A percentile compares a stretch with the other conserved stretches of the same genome.
Evolutionary conservation across 2,797 vertebrate genomes (phyloP).

Genomic region (Intellagama lesueurii): DNA sequence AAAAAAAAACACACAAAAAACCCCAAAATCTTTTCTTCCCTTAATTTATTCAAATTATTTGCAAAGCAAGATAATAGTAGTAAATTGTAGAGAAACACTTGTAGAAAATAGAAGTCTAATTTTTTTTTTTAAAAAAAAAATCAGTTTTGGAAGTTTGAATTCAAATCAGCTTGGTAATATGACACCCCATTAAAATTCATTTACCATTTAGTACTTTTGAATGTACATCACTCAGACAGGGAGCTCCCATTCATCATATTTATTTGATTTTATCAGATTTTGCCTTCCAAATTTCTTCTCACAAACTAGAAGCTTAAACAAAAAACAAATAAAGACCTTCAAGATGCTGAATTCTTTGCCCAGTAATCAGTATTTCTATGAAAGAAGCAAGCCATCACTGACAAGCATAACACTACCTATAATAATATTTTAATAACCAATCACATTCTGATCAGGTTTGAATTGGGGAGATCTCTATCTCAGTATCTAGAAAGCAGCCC

Average conservation of each 20-base stretch:
- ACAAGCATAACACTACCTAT: background rate
- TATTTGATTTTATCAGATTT: background rate
- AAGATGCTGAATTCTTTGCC: background rate
- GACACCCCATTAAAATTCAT: too few species aligned
- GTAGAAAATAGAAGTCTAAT: background rate
- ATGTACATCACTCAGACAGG: background rate
- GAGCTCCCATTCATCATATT: background rate
- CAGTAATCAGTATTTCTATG: background rate
- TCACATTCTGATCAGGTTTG: background rate
- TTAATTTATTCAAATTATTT: background rate
- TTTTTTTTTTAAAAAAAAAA: background rate
- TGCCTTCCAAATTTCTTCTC: background rate
- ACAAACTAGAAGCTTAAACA: background rate
- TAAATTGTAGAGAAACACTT: background rate
- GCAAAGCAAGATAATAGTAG: background rate
- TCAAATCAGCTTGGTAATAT: background rate
- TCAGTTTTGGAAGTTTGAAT: background rate
- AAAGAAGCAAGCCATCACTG: background rate
- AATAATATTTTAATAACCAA: background rate
- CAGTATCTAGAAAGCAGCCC: background rate
- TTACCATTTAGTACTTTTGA: background rate
- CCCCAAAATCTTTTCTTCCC: background rate
- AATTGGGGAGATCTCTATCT: background rate
- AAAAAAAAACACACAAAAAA: background rate
- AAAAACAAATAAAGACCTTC: background rate